Conservation (phyloP, 2,888 invertebrate genomes). For the Pristionchus maxplancki region DNA sequence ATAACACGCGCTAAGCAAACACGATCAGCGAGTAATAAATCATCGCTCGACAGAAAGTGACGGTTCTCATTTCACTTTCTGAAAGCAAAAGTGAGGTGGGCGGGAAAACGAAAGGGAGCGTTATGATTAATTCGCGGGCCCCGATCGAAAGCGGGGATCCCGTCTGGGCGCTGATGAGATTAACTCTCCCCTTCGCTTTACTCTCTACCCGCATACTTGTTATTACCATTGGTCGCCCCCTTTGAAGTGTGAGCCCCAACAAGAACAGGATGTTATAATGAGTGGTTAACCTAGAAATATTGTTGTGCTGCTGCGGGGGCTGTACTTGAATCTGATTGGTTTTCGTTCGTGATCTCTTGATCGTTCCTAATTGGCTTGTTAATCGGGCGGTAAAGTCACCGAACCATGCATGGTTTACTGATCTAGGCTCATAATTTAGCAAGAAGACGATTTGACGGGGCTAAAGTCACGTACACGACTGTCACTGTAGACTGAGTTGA, state of each 20-base stretch:
- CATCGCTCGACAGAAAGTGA: not conserved
- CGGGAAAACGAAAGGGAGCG: not conserved
- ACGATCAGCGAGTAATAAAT: not conserved
- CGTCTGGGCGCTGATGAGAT: not conserved
- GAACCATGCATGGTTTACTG: not conserved
- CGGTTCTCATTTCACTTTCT: not conserved
- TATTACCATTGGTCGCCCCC: not conserved
- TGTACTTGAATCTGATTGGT: not conserved
- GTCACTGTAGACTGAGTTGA: not conserved
- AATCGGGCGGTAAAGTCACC: not conserved
- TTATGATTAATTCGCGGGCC: slow-evolving; percentile 8
- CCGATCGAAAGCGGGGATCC: not conserved
- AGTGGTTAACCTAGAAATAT: slow-evolving; percentile 11
- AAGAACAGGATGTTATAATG: not conserved
- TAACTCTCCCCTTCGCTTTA: not conserved
- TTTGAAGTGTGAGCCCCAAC: not conserved
- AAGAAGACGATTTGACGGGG: not conserved
- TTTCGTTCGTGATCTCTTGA: not conserved
- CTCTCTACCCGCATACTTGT: not conserved
- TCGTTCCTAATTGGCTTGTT: not conserved
- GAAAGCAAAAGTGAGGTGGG: not conserved
- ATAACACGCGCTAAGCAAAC: not conserved
- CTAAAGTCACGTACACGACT: not conserved
- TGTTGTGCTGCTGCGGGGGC: not conserved
- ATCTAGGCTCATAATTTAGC: not conserved